Evolutionary conservation across 2,888 invertebrate genomes (phyloP), one percentile per base, ranked within the genome.

Genomic region (Heliconius hortense): DNA sequence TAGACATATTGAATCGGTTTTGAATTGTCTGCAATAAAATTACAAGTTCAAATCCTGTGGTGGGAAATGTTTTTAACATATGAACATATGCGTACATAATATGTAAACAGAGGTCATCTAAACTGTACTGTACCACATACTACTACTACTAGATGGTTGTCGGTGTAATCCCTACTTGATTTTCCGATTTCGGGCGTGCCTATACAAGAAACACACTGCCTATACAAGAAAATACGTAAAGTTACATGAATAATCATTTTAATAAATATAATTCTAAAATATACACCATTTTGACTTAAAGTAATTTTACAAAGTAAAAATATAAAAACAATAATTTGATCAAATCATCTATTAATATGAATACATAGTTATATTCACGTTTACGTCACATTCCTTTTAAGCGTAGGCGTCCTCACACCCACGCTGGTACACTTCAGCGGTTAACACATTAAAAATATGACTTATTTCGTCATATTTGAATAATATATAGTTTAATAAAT

Each of bases 401-500:
- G 60, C 68, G 74, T 74, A 56, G 74, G 74, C 68, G 74, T 74
- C 26, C 28, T 26, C 31, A 74, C 62, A 74, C 74, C 74, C 74
- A 74, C 73, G 67, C 74, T 62, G 24, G 28, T 62, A 60, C 35
- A 35, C 59, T 70, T 70, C 59, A 26, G 35, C 70, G 59, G 18
- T 70, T 15, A 24, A 70, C 35, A 56, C n/a, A 59, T 35, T 59
- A 28, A 28, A 64, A 68, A 53, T 28, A 53, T 28, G 13, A 28
- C 48, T 68, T 68, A 21, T 26, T 67, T 67, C 18, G 11, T 21
- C 28, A 13, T 68, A 53, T 28, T 68, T 35, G 64, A 35, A n/a
- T 64, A 35, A 64, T 3, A 63, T 31, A 63, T 31, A 35, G 10
- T 11, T 11, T 63, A 31, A 63, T 63, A 63, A 67, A 48, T 48